Evolutionary conservation across 2,797 vertebrate species (phyloP), one percentile per base, ranked within the genome.

Genomic region (Acropternis orthonyx): DNA sequence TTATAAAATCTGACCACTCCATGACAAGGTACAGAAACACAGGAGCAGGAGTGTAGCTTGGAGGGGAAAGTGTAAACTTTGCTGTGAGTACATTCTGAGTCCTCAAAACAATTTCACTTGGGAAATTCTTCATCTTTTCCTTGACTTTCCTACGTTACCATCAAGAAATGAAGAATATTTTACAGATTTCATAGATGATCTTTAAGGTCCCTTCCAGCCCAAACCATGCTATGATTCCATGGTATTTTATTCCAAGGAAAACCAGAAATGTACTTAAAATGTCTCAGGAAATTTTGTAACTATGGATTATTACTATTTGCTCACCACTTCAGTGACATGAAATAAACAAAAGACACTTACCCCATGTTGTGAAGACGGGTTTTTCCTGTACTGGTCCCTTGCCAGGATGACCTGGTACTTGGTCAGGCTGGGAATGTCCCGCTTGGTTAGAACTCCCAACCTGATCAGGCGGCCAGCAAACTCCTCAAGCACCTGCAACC

Each of bases 391-490:
- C 68, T 99, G 99, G 63, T 99, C 99, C 94, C 99, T 98, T 73
- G 98, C 98, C 28, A 99, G 97, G 91, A 99, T 99, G 80, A 99
- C 89, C 97, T 99, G 99, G 92, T 99, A 99, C 95, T 99, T 99
- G 49, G 98, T 98, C 68, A 99, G 98, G 69, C 81, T 98, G 76
- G 97, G 97, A 67, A 99, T 98, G 69, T 99, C 98, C 55, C 97
- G 97, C 56, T 97, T 98, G 55, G 96, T 96, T 93, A 99, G 97
- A 89, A 98, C 98, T 36, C 98, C 98, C 86, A 98, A 97, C 88
- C 97, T 98, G 85, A 98, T 98, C 94, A 99, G 98, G 75, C 98
- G 99, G 46, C 98, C 97, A n/a, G 98, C 98, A 78, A 99, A 99
- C 7, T 97, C 95, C 96, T 99, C 98, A 85, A 99, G 97, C 81